Percentiles rank a stretch among this genome's conserved stretches.
Conservation (phyloP, 2,888 invertebrate species). For the Noctua pronuba region DNA sequence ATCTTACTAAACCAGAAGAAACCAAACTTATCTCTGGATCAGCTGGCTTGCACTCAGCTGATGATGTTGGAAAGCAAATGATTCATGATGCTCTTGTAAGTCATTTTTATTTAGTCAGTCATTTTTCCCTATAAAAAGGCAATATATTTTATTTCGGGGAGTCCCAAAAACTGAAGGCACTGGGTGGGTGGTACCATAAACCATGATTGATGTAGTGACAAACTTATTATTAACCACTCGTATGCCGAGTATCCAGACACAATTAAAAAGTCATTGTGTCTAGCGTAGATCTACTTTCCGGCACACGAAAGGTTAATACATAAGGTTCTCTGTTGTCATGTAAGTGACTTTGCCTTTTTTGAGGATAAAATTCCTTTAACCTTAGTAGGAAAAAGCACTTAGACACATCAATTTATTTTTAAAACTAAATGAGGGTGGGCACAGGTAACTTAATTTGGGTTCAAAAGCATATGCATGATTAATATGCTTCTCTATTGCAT, state of each 20-base stretch:
- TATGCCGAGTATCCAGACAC: no score
- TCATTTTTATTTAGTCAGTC: neutral
- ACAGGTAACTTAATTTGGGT: neutral
- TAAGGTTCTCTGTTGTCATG: neutral
- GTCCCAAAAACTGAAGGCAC: neutral
- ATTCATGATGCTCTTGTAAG: conserved; percentile 95
- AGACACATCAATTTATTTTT: neutral
- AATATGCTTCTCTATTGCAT: neutral
- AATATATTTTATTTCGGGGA: neutral
- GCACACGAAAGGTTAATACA: no score
- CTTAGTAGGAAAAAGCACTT: neutral
- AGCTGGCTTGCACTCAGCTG: conserved; percentile 94
- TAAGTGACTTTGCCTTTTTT: neutral
- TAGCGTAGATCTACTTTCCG: no score
- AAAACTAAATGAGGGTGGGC: neutral
- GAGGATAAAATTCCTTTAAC: no score
- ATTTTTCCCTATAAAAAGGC: neutral
- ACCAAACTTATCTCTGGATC: conserved; percentile 96
- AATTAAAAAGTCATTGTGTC: no score
- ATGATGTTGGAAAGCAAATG: conserved; percentile 94
- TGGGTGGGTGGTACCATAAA: neutral
- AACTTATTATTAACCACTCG: neutral
- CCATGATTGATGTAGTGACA: neutral
- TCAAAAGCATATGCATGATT: neutral
- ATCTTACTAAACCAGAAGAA: conserved; percentile 96